phyloP scores from a whole-genome alignment of 2,888 invertebrate genomes.

The Globia sparganii region DNA sequence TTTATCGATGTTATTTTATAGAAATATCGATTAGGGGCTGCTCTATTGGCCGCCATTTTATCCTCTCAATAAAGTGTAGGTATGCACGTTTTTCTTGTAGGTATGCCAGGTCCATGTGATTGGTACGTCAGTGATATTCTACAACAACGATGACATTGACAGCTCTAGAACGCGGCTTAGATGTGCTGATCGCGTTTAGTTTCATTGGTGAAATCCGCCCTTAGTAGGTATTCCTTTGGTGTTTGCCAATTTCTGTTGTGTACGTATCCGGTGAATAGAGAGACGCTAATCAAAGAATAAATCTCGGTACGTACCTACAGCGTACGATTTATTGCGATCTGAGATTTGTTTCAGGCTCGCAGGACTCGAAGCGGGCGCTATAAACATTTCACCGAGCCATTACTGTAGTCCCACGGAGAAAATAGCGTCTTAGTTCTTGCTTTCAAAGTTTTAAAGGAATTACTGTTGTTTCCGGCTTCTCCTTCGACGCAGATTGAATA shows the following conservation, averaged over 20 bases:
- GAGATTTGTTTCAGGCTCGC: slow-evolving; percentile 82
- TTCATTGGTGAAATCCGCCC: background rate
- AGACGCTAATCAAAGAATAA: slow-evolving; percentile 85
- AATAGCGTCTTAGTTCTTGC: slow-evolving; percentile 81
- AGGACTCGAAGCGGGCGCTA: slow-evolving; percentile 78
- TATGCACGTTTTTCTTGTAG: too few relatives aligned
- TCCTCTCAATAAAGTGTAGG: too few relatives aligned
- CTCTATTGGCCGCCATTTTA: too few relatives aligned
- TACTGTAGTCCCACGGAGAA: slow-evolving; percentile 79
- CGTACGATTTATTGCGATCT: slow-evolving; percentile 82
- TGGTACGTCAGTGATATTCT: too few relatives aligned
- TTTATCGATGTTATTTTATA: too few relatives aligned
- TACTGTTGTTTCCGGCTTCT: slow-evolving; percentile 75
- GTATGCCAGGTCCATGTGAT: too few relatives aligned
- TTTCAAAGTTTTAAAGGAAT: slow-evolving; percentile 82
- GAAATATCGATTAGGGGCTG: too few relatives aligned
- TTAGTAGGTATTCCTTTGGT: slow-evolving; percentile 40
- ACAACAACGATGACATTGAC: background rate
- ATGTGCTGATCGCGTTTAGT: background rate
- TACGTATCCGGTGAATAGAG: slow-evolving; percentile 74
- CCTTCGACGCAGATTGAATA: slow-evolving; percentile 69
- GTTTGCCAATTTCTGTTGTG: slow-evolving; percentile 67
- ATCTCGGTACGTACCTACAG: slow-evolving; percentile 76
- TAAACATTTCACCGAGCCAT: slow-evolving; percentile 86
- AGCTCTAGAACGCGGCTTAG: background rate